Evolutionary conservation across 2,113 vertebrate species (phyloP).

Genomic region (Monopterus albus): DNA sequence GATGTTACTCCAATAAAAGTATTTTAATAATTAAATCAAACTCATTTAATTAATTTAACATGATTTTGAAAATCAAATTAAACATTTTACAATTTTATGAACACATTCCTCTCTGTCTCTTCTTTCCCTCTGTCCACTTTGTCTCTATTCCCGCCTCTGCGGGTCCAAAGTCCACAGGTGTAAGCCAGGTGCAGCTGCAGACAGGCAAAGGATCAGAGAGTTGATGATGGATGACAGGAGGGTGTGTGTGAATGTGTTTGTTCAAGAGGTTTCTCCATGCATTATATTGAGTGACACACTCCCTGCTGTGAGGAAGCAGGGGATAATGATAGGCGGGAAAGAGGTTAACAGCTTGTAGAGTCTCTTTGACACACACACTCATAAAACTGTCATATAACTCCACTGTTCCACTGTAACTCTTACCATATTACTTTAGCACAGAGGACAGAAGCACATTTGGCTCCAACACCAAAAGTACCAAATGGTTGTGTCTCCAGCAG

Average conservation of each 20-base stretch:
- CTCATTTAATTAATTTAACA: too few relatives aligned
- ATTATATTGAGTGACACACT: constrained; percentile 48
- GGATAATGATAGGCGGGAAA: constrained; percentile 46
- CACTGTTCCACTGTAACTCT: constrained; percentile 10
- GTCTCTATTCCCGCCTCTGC: constrained; percentile 29
- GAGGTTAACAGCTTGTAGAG: constrained; percentile 54
- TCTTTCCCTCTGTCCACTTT: constrained; percentile 27
- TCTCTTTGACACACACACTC: constrained; percentile 21
- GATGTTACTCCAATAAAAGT: too few relatives aligned
- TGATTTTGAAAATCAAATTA: too few relatives aligned
- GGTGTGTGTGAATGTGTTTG: constrained; percentile 22
- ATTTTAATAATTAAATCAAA: too few relatives aligned
- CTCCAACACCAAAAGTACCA: constrained; percentile 44
- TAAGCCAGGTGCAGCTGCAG: constrained; percentile 57
- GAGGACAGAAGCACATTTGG: constrained; percentile 61
- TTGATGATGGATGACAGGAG: constrained; percentile 54
- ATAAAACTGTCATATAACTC: neutral
- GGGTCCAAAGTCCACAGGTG: constrained; percentile 39
- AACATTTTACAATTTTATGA: too few relatives aligned
- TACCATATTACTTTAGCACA: constrained; percentile 46
- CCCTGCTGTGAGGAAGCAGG: constrained; percentile 35
- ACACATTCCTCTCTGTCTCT: constrained; percentile 5
- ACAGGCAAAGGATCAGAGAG: constrained; percentile 54
- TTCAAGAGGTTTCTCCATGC: constrained; percentile 50
- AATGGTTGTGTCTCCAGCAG: constrained; percentile 61